These are phyloP conservation scores for Glomeris maerens DNA, from an alignment of 1,140 invertebrate genomes.

Conservation along the genomic window DNA sequence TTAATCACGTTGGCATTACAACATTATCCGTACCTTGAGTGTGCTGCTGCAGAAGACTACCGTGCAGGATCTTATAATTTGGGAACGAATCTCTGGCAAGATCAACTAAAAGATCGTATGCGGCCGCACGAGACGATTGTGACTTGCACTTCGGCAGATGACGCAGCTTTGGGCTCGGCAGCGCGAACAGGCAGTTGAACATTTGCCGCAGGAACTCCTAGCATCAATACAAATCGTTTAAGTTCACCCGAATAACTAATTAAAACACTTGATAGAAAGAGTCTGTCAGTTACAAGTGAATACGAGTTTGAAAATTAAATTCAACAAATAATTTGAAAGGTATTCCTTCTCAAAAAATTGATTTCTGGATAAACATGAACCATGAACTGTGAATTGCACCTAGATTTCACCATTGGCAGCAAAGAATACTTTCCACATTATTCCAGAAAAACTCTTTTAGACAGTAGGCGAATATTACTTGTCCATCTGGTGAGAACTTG, in stretches of 20 bases:
- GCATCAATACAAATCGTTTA: no score
- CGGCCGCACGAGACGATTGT: slow-evolving; percentile 65
- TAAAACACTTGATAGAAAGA: no score
- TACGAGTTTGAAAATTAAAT: no score
- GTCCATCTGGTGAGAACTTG: slow-evolving; percentile 61
- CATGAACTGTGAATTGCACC: no score
- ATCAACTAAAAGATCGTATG: slow-evolving; percentile 79
- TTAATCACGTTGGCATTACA: no score
- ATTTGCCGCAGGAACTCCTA: slow-evolving; percentile 41
- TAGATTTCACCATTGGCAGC: no score
- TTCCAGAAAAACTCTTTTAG: not conserved
- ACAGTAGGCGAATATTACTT: slow-evolving; percentile 35
- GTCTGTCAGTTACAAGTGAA: no score
- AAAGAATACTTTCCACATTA: slow-evolving; percentile 1
- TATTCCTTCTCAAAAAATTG: no score
- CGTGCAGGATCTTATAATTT: slow-evolving; percentile 72
- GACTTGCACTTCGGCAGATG: slow-evolving; percentile 87
- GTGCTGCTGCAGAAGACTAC: slow-evolving; percentile 68
- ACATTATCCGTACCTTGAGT: slow-evolving; percentile 44
- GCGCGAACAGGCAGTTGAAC: slow-evolving; percentile 75
- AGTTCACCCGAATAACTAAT: no score
- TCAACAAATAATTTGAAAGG: no score
- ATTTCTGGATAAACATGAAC: no score
- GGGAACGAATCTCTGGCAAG: slow-evolving; percentile 62
- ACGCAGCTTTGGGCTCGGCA: slow-evolving; percentile 66